Conservation (phyloP, 92 coral and sea anemone species). For the Phenganax stokvisi region DNA sequence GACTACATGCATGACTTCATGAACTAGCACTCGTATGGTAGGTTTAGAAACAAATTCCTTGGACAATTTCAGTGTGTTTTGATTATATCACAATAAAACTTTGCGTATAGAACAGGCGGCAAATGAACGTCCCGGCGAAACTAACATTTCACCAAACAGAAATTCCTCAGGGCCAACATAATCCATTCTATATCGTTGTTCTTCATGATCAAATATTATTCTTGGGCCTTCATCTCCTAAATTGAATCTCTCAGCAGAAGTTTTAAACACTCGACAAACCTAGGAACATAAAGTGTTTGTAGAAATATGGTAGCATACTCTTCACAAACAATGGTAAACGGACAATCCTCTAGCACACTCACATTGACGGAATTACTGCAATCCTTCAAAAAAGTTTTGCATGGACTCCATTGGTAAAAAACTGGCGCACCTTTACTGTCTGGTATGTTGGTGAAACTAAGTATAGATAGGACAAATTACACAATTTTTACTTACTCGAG, state of each 20-base stretch:
- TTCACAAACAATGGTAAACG: not conserved
- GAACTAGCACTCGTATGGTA: no score
- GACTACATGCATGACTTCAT: not conserved
- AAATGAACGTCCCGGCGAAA: no score
- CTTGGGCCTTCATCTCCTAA: slow-evolving; percentile 14
- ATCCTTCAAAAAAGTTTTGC: slow-evolving; percentile 12
- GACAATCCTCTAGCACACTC: not conserved
- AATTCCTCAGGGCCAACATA: not conserved
- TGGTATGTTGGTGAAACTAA: slow-evolving; percentile 12
- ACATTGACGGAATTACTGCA: slow-evolving; percentile 22
- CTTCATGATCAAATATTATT: not conserved
- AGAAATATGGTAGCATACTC: not conserved
- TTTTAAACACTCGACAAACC: slow-evolving; percentile 12
- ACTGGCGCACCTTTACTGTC: slow-evolving; percentile 1
- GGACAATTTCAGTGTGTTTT: no score
- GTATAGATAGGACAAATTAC: not conserved
- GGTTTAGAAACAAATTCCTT: no score
- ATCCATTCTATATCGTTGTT: not conserved
- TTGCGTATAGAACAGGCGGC: no score
- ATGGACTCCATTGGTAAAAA: slow-evolving; percentile 28
- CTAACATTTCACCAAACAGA: slow-evolving; percentile 6
- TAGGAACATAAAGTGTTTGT: not conserved
- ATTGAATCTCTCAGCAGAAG: not conserved
- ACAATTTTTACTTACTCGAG: not conserved
- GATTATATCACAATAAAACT: no score